A percentile compares a stretch with the other conserved stretches of the same genome.
These are phyloP conservation scores for Geophilus truncorum DNA, from an alignment of 2,888 invertebrate genomes.

Conservation along the genomic window DNA sequence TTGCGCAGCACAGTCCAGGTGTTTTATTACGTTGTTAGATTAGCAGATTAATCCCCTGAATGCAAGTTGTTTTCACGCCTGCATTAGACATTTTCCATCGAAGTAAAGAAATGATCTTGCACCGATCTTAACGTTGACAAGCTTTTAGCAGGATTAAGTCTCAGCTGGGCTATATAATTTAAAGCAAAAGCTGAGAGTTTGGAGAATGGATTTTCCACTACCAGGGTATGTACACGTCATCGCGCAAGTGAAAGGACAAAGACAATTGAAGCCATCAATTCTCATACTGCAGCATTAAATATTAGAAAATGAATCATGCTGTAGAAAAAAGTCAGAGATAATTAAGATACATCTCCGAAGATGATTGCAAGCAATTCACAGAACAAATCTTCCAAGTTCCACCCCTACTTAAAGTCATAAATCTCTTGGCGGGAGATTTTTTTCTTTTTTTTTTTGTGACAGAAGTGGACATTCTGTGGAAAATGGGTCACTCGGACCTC, in stretches of 20 bases:
- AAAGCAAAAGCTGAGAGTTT: neutral
- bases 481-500: neutral
- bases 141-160: conserved; percentile 32
- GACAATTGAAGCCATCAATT: neutral
- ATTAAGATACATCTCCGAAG: conserved; percentile 5
- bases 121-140: conserved; percentile 2
- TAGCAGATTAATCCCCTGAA: neutral
- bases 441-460: neutral
- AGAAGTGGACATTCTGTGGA: conserved; percentile 15
- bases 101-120: conserved; percentile 2
- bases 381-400: conserved; percentile 1
- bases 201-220: neutral
- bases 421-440: conserved; percentile 15
- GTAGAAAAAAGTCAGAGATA: neutral
- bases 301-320: neutral
- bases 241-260: neutral
- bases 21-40: neutral
- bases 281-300: neutral
- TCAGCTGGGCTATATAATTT: neutral
- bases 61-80: neutral
- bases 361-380: neutral
- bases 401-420: neutral
- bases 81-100: neutral
- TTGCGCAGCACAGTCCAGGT: neutral
- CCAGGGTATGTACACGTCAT: neutral